phyloP scores from a whole-genome alignment of 2,888 invertebrate species.

The Agrotis exclamationis region DNA sequence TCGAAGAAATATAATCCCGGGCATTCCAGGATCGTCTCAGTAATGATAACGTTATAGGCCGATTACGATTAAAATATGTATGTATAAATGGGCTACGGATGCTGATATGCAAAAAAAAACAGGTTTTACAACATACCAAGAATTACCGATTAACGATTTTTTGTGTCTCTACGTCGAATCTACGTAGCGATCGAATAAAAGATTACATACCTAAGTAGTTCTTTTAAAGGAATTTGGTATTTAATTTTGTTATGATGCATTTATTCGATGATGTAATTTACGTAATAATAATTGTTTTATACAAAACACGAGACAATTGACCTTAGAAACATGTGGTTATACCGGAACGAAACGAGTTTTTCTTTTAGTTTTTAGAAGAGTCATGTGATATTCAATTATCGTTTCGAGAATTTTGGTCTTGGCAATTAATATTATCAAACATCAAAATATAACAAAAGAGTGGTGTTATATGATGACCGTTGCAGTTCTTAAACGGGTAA shows the following conservation, averaged over 20 bases:
- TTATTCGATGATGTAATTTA: not conserved
- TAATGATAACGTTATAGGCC: too few species aligned
- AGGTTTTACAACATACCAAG: not conserved
- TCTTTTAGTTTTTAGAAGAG: not conserved
- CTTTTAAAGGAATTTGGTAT: not conserved
- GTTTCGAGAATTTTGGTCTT: not conserved
- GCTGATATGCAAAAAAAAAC: not conserved
- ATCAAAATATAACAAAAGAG: too few species aligned
- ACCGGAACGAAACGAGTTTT: not conserved
- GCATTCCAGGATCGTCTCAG: too few species aligned
- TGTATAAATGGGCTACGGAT: too few species aligned
- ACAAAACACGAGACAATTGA: too few species aligned
- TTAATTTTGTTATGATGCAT: not conserved
- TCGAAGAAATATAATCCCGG: too few species aligned
- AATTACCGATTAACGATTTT: not conserved
- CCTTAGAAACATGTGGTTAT: not conserved
- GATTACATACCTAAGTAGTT: slow-evolving; percentile 3
- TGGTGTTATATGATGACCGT: too few species aligned
- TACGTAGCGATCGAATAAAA: not conserved
- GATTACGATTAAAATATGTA: too few species aligned
- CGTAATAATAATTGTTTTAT: not conserved
- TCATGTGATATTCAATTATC: not conserved
- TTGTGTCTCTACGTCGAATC: not conserved
- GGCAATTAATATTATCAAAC: not conserved
- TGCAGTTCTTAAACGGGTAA: too few species aligned